Base-by-base conservation (phyloP, 2,888 invertebrate species). In the Drosophila sordidapex region DNA sequence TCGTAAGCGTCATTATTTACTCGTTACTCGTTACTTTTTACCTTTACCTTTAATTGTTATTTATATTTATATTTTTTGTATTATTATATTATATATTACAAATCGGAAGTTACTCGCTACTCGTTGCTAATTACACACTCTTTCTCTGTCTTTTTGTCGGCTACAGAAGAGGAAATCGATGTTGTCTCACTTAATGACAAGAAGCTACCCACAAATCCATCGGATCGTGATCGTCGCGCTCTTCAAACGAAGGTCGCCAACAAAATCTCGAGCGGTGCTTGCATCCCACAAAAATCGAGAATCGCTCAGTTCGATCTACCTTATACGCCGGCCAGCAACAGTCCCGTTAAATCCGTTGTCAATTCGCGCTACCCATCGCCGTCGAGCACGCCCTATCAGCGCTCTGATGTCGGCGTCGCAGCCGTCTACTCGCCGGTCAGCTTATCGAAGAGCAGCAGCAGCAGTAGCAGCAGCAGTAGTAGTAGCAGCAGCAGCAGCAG, bases 101-200 rank as follows among this genome's bases (percentile, higher is more conserved):
- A 31, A 31, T 31, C 31, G 10, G 31, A 31, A 31, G 31, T 10
- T 31, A 33, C 21, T 40, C 1, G 36, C 3, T 29, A 29, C 29
- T 38, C 8, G n/a, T 51, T 57, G 35, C 33, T 54, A 25, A 29
- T 54, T 40, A 31, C 51, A n/a, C n/a, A 3, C 25, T 21, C 40
- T 46, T 1, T 46, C 13, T 25, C 15, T 43, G 27, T 68, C 8
- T 35, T 8, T 21, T 29, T 53, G 4, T 69, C 49, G 57, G 35
- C 73, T 88, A 56, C 87, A 93, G 93, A 93, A 79, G 97, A 97
- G 93, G 96, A 97, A 94, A 97, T 97, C 90, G 97, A 97, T 92
- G 97, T 97, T 62, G 97, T 97, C 61, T 96, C 96, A 0, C 93
- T 96, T 78, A 95, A 95, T 74, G 95, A 95, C 71, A 94, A 93